Conservation (phyloP, 37 sponge, comb jelly and placozoan species). For the Axinella damicornis region DNA sequence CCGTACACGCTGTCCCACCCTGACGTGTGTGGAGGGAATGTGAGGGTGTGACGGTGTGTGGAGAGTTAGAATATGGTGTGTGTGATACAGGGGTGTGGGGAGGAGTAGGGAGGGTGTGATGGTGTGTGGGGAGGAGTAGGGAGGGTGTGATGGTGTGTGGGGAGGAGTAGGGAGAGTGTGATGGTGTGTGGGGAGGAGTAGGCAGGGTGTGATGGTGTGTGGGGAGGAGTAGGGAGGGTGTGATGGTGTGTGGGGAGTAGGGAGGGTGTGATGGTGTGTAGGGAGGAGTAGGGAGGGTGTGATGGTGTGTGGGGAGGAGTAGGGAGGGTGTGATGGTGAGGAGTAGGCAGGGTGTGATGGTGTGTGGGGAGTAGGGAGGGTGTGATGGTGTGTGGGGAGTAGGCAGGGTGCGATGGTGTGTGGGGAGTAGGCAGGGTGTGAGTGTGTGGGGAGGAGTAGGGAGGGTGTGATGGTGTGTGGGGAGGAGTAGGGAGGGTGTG, state of each 20-base stretch:
- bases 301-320: conserved; percentile 5
- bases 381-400: conserved; percentile 15
- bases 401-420: too few relatives aligned
- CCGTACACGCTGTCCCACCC: conserved; percentile 99
- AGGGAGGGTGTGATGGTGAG: conserved; percentile 24
- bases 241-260: background rate
- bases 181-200: conserved; percentile 5
- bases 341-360: too few relatives aligned
- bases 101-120: conserved; percentile 31
- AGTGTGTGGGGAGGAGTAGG: conserved; percentile 22
- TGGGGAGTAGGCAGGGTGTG: background rate
- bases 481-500: conserved; percentile 15
- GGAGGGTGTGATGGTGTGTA: conserved; percentile 20
- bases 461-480: conserved; percentile 11
- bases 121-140: background rate
- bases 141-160: conserved; percentile 22
- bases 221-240: too few relatives aligned
- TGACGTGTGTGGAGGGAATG: conserved; percentile 15
- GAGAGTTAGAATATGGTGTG: background rate
- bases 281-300: too few relatives aligned
- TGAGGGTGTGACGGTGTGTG: conserved; percentile 20
- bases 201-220: conserved; percentile 20
- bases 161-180: too few relatives aligned
- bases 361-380: conserved; percentile 10
- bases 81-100: too few relatives aligned